Evolutionary conservation across 2,888 invertebrate species (phyloP).

Genomic region (Drosophila prostipennis): DNA sequence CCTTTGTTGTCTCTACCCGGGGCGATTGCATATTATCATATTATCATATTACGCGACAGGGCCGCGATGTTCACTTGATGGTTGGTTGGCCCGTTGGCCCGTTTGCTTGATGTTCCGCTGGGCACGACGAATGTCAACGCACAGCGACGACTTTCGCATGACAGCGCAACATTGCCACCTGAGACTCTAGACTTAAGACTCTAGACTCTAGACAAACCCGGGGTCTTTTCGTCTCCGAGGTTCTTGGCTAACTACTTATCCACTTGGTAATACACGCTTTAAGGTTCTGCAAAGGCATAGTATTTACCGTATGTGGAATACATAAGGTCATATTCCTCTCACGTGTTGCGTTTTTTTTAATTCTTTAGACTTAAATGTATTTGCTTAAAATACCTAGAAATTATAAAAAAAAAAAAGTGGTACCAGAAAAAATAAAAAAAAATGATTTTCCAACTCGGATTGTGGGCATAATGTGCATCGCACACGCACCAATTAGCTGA

Average conservation of each 20-base stretch:
- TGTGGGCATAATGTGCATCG: constrained; percentile 2
- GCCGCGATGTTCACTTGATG: neutral
- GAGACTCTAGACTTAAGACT: too few relatives aligned
- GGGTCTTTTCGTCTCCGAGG: neutral
- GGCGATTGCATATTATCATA: constrained; percentile 59
- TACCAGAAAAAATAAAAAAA: too few relatives aligned
- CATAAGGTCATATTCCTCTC: neutral
- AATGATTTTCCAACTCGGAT: neutral
- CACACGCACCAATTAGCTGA: constrained; percentile 40
- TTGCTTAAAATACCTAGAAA: too few relatives aligned
- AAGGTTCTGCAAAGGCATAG: neutral
- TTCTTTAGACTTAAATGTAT: neutral
- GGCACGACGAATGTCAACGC: constrained; percentile 37
- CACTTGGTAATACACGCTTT: neutral
- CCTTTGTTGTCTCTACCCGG: constrained; percentile 69
- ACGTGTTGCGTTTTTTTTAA: neutral
- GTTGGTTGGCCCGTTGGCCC: neutral
- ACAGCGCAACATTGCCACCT: constrained; percentile 32
- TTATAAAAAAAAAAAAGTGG: too few relatives aligned
- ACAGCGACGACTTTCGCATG: constrained; percentile 34
- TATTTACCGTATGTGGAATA: neutral
- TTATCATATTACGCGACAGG: constrained; percentile 45
- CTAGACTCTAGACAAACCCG: too few relatives aligned
- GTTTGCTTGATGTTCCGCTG: constrained; percentile 1
- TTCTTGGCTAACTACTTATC: constrained; percentile 4